phyloP scores from a whole-genome alignment of 2,113 vertebrate genomes.

The Serilophus lunatus region DNA sequence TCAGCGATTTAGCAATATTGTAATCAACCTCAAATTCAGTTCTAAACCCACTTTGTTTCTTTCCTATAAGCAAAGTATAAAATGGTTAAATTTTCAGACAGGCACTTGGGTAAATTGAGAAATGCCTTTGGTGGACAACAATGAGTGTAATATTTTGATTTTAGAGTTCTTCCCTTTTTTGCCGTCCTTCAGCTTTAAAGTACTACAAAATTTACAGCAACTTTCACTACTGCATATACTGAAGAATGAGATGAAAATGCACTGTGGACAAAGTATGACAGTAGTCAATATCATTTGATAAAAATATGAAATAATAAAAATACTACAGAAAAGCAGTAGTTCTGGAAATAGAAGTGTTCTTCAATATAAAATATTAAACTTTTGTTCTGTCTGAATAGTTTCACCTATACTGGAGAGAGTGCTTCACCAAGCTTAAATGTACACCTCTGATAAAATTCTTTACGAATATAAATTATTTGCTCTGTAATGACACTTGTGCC shows the following conservation, averaged over 20 bases:
- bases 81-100: neutral
- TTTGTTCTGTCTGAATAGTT: neutral
- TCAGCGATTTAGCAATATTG: neutral
- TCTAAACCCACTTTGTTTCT: neutral
- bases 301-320: neutral
- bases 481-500: neutral
- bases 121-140: neutral
- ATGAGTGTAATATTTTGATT: neutral
- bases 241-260: constrained; percentile 56
- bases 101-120: neutral
- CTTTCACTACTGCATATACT: neutral
- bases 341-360: neutral
- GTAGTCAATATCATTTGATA: neutral
- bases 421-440: neutral
- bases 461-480: neutral
- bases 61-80: neutral
- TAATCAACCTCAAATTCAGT: neutral
- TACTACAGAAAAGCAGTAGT: neutral
- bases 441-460: neutral
- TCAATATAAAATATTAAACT: neutral
- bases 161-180: neutral
- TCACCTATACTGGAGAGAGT: neutral
- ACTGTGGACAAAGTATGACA: neutral
- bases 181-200: neutral
- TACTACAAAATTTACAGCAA: neutral